Percentiles rank a stretch among this genome's conserved stretches.
These are phyloP conservation scores for Chaetodon trifascialis DNA, from an alignment of 2,113 vertebrate species.

Conservation along the genomic window DNA sequence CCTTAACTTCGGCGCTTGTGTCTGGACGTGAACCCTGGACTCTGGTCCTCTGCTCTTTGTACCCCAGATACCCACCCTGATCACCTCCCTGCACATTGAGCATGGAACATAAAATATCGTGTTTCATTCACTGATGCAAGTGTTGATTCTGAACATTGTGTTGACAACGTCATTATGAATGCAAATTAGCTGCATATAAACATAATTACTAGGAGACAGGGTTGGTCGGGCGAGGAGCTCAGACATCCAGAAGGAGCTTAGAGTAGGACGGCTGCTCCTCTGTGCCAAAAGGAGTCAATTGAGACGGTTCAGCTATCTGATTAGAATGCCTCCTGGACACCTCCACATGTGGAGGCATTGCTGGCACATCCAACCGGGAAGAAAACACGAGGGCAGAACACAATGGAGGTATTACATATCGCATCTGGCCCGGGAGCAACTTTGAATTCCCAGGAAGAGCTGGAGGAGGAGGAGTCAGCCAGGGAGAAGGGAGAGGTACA, in stretches of 20 bases:
- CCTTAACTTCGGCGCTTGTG: too few species aligned
- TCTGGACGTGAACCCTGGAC: too few species aligned
- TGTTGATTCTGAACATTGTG: too few species aligned
- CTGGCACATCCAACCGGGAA: conserved; percentile 3
- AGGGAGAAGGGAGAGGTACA: conserved; percentile 15
- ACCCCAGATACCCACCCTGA: too few species aligned
- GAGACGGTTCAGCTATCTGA: conserved; percentile 4
- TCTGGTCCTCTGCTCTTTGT: too few species aligned
- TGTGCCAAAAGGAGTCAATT: not conserved
- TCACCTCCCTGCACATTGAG: too few species aligned
- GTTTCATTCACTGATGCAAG: too few species aligned
- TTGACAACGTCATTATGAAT: too few species aligned
- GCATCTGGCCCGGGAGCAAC: conserved; percentile 10
- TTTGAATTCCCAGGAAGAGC: conserved; percentile 25
- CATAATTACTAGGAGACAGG: too few species aligned
- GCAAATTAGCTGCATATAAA: too few species aligned
- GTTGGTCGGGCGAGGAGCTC: not conserved
- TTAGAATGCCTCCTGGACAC: not conserved
- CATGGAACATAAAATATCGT: too few species aligned
- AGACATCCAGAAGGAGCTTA: not conserved
- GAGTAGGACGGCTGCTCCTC: not conserved
- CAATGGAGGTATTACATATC: conserved; percentile 21
- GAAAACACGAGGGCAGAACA: conserved; percentile 13
- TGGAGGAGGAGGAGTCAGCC: conserved; percentile 13
- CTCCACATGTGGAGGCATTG: conserved; percentile 8